Evolutionary conservation across 2,797 vertebrate species (phyloP).

Genomic region (Todus mexicanus): DNA sequence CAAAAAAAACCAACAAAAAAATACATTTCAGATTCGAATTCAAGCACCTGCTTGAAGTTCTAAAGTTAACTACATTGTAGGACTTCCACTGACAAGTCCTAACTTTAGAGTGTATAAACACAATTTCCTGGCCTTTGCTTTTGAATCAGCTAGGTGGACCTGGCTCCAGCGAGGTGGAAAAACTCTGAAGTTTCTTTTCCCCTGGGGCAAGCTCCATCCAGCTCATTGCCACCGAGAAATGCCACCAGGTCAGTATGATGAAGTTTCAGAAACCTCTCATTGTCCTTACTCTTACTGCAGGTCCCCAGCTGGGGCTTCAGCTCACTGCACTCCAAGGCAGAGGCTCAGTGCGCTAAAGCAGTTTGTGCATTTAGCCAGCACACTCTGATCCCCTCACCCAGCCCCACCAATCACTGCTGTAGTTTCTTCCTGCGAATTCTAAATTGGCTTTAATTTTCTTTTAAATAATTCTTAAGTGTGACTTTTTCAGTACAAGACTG

Average conservation of each 20-base stretch:
- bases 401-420: not conserved
- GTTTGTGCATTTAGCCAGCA: not conserved
- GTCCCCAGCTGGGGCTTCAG: not conserved
- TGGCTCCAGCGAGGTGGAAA: constrained; percentile 29
- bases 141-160: not conserved
- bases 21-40: not conserved
- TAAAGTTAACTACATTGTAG: not conserved
- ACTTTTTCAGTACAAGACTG: constrained; percentile 53
- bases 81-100: not conserved
- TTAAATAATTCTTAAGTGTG: constrained; percentile 48
- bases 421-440: not conserved
- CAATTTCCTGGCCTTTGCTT: not conserved
- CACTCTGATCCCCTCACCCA: not conserved
- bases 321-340: not conserved
- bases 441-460: constrained; percentile 23
- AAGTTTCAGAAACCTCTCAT: not conserved
- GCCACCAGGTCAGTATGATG: not conserved
- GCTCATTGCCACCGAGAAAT: not conserved
- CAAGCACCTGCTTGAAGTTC: not conserved
- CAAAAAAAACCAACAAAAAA: not conserved
- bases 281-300: not conserved
- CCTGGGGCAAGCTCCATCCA: not conserved
- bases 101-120: not conserved
- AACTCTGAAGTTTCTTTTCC: not conserved
- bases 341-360: not conserved